Evolutionary conservation across 2,113 vertebrate species (phyloP).

Genomic region (Turnix velox): DNA sequence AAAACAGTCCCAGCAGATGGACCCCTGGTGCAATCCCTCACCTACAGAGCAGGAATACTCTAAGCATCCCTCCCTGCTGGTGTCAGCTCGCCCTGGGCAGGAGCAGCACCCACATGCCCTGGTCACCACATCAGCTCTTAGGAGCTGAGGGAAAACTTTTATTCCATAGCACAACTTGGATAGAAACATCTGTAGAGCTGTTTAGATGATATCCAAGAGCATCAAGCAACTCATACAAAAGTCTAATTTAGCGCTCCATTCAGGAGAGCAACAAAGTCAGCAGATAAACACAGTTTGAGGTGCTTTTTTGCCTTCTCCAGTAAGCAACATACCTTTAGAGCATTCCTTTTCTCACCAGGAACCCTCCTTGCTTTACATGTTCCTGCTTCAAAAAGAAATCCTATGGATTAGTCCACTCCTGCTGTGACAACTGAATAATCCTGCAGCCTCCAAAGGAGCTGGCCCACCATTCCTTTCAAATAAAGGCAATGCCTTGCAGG

Average conservation of each 20-base stretch:
- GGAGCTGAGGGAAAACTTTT: not conserved
- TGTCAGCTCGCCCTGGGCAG: not conserved
- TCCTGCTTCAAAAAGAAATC: not conserved
- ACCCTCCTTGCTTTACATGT: not conserved
- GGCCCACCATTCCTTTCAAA: not conserved
- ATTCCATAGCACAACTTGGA: not conserved
- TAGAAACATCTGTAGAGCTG: not conserved
- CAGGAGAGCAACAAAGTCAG: not conserved
- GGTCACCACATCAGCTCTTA: rapidly evolving
- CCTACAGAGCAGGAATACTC: not conserved
- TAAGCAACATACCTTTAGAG: not conserved
- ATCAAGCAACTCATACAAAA: not conserved
- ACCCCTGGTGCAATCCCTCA: not conserved
- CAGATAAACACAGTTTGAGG: not conserved
- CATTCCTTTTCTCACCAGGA: not conserved
- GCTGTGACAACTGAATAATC: not conserved
- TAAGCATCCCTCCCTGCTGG: not conserved
- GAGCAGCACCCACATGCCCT: not conserved
- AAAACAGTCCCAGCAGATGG: not conserved
- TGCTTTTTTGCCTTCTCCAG: not conserved
- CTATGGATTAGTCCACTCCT: not conserved
- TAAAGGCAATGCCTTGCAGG: not conserved
- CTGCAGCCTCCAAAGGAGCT: not conserved
- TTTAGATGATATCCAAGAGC: not conserved
- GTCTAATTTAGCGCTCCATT: not conserved